phyloP scores from a whole-genome alignment of 37 sponge, comb jelly and placozoan genomes.

The Cliona cf. orientalis region DNA sequence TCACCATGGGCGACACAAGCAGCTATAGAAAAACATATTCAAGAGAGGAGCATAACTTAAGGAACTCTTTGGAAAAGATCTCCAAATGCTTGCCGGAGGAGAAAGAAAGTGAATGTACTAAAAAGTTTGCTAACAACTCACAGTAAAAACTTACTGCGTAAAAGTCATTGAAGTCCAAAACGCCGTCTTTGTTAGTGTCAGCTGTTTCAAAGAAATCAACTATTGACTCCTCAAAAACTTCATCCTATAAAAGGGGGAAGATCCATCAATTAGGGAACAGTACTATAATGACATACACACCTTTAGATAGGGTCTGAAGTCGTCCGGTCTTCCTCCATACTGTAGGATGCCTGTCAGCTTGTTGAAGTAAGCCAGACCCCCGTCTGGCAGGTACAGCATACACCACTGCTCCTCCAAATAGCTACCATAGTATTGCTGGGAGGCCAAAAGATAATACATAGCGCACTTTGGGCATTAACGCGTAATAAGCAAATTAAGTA shows the following conservation, averaged over 20 bases:
- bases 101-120: background rate
- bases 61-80: no score
- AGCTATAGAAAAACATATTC: conserved; percentile 38
- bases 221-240: conserved; percentile 83
- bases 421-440: conserved; percentile 52
- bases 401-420: conserved; percentile 75
- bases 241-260: conserved; percentile 66
- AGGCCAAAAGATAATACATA: background rate
- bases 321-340: conserved; percentile 51
- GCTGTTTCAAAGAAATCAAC: conserved; percentile 79
- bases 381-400: conserved; percentile 29
- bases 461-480: no score
- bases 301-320: conserved; percentile 72
- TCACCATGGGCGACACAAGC: conserved; percentile 65
- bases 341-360: conserved; percentile 55
- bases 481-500: no score
- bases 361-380: conserved; percentile 55
- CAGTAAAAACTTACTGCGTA: conserved; percentile 51
- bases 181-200: conserved; percentile 67
- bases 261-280: background rate
- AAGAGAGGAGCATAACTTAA: background rate
- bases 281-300: conserved; percentile 8
- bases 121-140: no score
- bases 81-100: background rate
- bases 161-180: conserved; percentile 70